phyloP scores from a whole-genome alignment of 2,113 vertebrate genomes.

The Nannospalax galili region DNA sequence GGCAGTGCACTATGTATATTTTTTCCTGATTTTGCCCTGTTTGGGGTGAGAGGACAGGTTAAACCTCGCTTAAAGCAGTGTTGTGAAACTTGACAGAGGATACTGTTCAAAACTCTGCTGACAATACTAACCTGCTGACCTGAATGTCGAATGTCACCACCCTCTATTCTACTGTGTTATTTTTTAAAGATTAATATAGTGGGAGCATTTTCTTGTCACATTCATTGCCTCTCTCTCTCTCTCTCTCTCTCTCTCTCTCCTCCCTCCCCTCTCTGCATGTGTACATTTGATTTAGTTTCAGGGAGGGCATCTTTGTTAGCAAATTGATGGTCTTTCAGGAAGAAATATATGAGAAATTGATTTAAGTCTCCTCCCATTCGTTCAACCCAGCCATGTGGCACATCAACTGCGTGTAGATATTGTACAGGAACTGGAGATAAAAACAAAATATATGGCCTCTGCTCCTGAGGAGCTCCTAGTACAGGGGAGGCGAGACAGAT shows the following conservation, averaged over 20 bases:
- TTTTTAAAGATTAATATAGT: slow-evolving; percentile 45
- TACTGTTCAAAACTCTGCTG: not conserved
- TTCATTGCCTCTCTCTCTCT: not conserved
- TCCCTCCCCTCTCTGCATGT: not conserved
- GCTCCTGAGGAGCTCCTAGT: not conserved
- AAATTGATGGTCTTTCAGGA: slow-evolving; percentile 40
- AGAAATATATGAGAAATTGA: slow-evolving; percentile 61
- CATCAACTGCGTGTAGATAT: not conserved
- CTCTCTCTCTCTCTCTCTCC: too few relatives aligned
- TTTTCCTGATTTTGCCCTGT: not conserved
- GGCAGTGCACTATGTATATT: not conserved
- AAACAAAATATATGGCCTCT: slow-evolving; percentile 46
- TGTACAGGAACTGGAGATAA: not conserved
- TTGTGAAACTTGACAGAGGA: not conserved
- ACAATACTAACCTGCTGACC: not conserved
- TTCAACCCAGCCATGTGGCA: not conserved
- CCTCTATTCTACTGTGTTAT: not conserved
- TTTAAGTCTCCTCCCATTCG: slow-evolving; percentile 37
- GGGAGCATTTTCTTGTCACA: not conserved
- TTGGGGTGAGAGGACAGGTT: not conserved
- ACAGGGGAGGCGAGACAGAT: not conserved
- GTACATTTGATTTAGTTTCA: slow-evolving; percentile 42
- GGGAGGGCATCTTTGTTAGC: not conserved
- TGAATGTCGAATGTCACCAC: slow-evolving; percentile 21
- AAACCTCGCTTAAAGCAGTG: not conserved